Conservation (phyloP, 2,888 invertebrate species). For the Icerya purchasi region DNA sequence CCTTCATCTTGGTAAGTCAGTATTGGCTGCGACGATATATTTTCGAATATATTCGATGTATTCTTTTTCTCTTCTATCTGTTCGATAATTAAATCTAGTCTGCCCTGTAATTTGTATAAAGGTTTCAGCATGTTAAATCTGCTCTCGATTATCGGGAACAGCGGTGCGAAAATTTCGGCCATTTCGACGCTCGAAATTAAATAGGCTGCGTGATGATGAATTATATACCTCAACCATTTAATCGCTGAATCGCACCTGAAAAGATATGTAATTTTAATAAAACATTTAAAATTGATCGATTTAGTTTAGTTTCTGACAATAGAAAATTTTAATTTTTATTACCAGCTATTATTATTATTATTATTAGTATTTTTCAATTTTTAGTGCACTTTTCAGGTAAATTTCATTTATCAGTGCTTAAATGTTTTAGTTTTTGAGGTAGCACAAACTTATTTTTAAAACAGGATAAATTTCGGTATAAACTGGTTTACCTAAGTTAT, state of each 20-base stretch:
- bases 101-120: constrained; percentile 35
- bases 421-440: too few species aligned
- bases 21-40: constrained; percentile 25
- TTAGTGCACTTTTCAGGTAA: too few species aligned
- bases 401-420: too few species aligned
- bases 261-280: too few species aligned
- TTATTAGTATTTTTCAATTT: too few species aligned
- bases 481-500: too few species aligned
- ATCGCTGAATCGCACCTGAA: constrained; percentile 31
- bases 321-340: too few species aligned
- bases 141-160: constrained; percentile 35
- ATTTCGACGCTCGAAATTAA: constrained; percentile 38
- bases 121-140: constrained; percentile 31
- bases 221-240: constrained; percentile 36
- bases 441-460: too few species aligned
- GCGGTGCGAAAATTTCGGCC: constrained; percentile 31
- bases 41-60: constrained; percentile 24
- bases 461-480: too few species aligned
- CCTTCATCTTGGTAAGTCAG: constrained; percentile 33
- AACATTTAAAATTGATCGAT: too few species aligned
- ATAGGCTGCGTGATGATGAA: constrained; percentile 36
- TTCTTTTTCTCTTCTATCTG: constrained; percentile 29
- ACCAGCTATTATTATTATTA: too few species aligned
- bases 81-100: constrained; percentile 35
- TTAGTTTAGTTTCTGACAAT: too few species aligned